phyloP scores from a whole-genome alignment of 2,797 vertebrate genomes.

The Glyptemys insculpta region DNA sequence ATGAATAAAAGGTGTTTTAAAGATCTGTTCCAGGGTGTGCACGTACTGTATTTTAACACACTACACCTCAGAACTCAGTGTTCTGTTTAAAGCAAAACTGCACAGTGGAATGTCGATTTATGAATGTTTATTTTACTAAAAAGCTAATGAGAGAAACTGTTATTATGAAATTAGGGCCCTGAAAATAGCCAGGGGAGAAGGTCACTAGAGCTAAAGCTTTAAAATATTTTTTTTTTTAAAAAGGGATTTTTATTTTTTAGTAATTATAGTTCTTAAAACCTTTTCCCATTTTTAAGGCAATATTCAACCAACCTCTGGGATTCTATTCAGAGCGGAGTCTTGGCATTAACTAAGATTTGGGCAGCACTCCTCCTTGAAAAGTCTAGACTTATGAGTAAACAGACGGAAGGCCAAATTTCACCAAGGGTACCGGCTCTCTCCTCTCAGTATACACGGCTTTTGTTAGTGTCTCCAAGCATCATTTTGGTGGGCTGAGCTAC shows the following conservation, averaged over 20 bases:
- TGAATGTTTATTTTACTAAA: background rate
- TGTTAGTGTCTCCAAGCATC: background rate
- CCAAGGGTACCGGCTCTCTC: accelerated
- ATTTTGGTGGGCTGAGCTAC: background rate
- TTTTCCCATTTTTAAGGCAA: background rate
- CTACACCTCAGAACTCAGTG: background rate
- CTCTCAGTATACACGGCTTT: accelerated
- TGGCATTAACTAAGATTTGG: accelerated
- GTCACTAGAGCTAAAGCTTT: background rate
- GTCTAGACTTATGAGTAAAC: background rate
- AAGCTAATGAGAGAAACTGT: background rate
- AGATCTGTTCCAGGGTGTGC: background rate
- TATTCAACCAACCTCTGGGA: background rate
- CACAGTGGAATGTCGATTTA: accelerated
- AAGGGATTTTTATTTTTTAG: background rate
- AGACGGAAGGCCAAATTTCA: accelerated
- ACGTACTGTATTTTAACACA: background rate
- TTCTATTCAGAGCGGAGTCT: background rate
- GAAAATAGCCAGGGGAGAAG: background rate
- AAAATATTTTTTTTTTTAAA: background rate
- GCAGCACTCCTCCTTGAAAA: background rate
- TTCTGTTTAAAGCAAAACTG: background rate
- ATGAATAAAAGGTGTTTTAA: background rate
- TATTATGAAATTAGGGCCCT: background rate
- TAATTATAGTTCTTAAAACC: background rate